phyloP scores from a whole-genome alignment of 2,888 invertebrate species.

The Drosophila formosana region DNA sequence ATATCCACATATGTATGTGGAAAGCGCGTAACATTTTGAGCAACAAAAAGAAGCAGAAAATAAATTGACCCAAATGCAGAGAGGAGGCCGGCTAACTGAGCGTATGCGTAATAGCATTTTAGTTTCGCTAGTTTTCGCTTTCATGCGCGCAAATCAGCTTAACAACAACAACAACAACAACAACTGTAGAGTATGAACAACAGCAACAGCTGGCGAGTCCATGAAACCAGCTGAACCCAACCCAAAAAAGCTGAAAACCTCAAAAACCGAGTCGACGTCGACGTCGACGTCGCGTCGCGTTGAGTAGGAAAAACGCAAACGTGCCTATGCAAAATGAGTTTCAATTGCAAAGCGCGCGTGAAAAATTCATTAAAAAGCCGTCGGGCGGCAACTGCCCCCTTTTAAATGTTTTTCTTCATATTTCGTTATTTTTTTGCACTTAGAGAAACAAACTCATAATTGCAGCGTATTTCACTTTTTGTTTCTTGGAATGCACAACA shows the following conservation, averaged over 20 bases:
- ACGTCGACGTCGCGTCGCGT: constrained; percentile 7
- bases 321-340: constrained; percentile 78
- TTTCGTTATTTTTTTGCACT: constrained; percentile 24
- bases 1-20: not conserved
- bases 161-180: constrained; percentile 41
- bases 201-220: constrained; percentile 17
- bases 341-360: constrained; percentile 77
- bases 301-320: constrained; percentile 68
- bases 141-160: constrained; percentile 72
- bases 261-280: not conserved
- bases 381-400: constrained; percentile 39
- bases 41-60: constrained; percentile 13
- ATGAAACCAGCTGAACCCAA: constrained; percentile 23
- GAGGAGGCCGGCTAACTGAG: constrained; percentile 53
- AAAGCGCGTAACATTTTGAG: constrained; percentile 38
- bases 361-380: constrained; percentile 78
- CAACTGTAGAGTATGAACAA: constrained; percentile 2
- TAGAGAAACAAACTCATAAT: constrained; percentile 50
- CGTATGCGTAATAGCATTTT: constrained; percentile 79
- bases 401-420: constrained; percentile 15
- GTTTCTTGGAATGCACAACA: constrained; percentile 57
- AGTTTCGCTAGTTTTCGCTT: constrained; percentile 80
- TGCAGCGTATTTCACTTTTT: constrained; percentile 61
- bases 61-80: constrained; percentile 72
- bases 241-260: too few species aligned